Evolutionary conservation across 2,797 vertebrate species (phyloP), one percentile per base, ranked within the genome.

Genomic region (Sciurus carolinensis): DNA sequence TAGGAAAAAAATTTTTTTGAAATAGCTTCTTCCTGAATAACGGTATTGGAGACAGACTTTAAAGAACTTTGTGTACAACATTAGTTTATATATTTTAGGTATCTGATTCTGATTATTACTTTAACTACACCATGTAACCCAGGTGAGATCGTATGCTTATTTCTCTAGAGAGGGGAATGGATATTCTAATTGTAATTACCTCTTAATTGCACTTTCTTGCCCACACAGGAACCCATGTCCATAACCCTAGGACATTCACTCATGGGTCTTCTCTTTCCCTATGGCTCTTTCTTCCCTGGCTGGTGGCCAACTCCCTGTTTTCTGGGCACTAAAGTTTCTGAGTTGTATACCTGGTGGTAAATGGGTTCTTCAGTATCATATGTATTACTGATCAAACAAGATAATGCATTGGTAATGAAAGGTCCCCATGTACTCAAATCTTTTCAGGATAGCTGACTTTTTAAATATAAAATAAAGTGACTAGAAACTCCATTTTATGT

Each of bases 401-500:
- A 50, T 26, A 44, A 75, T 66, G 2, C 79, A 39, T 77, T 14
- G 54, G 8, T 59, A 52, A 87, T 18, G 14, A 33, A 39, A 5
- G 13, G 13, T 26, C 17, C 26, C 57, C 44, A 64, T 0, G 1
- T 90, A 57, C 62, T 93, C 11, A 42, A 64, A 11, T 14, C 11
- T 75, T 79, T 90, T 79, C 15, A 36, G n/a, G 18, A 11, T 12
- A 86, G 33, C 17, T 47, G 82, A 20, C 14, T 67, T 89, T 80
- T 79, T 6, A 47, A 89, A 91, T 77, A 76, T 75, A 42, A 36
- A 67, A 42, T 62, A 73, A 77, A 94, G 71, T 72, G 54, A 90
- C 7, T 59, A 42, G 28, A 79, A 69, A 7, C 52, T 57, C 66
- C 11, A 28, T 92, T 83, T 28, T 52, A 24, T 54, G 14, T 79